Conservation (phyloP, 1,140 invertebrate genomes). For the Helicoverpa zea region DNA sequence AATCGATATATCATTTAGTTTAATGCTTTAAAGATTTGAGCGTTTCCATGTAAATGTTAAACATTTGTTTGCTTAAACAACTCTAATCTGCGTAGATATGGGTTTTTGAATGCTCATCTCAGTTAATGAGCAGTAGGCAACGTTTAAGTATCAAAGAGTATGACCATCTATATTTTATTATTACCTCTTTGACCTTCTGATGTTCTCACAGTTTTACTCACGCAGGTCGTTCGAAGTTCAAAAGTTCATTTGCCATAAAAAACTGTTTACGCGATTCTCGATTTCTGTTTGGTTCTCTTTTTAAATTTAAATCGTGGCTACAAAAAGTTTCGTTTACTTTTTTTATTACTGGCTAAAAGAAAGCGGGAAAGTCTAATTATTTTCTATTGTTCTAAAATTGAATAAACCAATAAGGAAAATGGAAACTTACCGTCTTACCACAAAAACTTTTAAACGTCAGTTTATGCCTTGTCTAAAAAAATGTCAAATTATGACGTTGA, state of each 20-base stretch:
- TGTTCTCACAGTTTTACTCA: constrained; percentile 21
- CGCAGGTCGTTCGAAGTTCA: constrained; percentile 25
- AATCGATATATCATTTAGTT: constrained; percentile 29
- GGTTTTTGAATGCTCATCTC: constrained; percentile 16
- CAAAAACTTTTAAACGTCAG: too few relatives aligned
- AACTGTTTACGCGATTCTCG: background rate
- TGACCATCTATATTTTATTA: constrained; percentile 21
- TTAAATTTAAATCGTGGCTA: background rate
- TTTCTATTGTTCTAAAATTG: too few relatives aligned
- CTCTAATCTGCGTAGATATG: constrained; percentile 24
- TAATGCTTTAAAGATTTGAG: background rate
- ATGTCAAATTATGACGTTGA: too few relatives aligned
- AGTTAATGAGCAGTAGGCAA: constrained; percentile 22
- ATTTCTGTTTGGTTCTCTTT: background rate
- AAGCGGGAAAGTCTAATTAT: too few relatives aligned
- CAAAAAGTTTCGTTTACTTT: background rate
- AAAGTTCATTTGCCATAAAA: constrained; percentile 24
- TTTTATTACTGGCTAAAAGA: background rate
- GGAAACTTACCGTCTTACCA: too few relatives aligned
- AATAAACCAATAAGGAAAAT: too few relatives aligned
- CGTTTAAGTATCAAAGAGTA: background rate
- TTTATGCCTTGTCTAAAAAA: too few relatives aligned
- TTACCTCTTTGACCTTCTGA: constrained; percentile 15
- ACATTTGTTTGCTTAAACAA: constrained; percentile 28
- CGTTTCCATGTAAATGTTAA: constrained; percentile 22